Evolutionary conservation across 2,888 invertebrate genomes (phyloP).

Genomic region (Latheticus oryzae): DNA sequence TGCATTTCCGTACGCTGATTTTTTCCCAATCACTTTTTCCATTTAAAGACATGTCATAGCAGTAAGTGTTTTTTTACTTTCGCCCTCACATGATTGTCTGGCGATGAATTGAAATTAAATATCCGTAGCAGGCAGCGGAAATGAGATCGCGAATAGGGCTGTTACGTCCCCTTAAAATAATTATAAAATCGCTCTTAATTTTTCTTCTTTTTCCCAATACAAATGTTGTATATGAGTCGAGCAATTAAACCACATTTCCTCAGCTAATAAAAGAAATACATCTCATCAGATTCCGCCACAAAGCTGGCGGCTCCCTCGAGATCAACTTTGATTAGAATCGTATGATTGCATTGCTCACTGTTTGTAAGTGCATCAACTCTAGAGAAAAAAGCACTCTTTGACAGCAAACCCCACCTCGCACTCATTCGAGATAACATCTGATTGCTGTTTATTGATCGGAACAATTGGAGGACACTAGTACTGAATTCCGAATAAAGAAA

Average conservation of each 20-base stretch:
- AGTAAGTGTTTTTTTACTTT: constrained; percentile 50
- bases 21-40: constrained; percentile 61
- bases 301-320: constrained; percentile 33
- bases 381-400: constrained; percentile 21
- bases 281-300: constrained; percentile 34
- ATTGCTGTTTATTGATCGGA: constrained; percentile 23
- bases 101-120: constrained; percentile 64
- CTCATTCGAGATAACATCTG: constrained; percentile 1
- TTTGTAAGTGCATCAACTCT: constrained; percentile 39
- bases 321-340: constrained; percentile 41
- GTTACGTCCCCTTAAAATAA: constrained; percentile 16
- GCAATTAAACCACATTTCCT: constrained; percentile 24
- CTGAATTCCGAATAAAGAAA: too few relatives aligned
- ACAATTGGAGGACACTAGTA: constrained; percentile 9
- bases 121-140: constrained; percentile 63
- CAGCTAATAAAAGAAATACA: constrained; percentile 24
- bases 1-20: constrained; percentile 60
- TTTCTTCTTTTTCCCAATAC: not conserved
- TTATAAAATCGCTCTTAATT: not conserved
- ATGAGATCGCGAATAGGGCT: constrained; percentile 58
- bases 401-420: constrained; percentile 8
- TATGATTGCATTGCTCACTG: constrained; percentile 40
- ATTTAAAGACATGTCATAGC: constrained; percentile 61
- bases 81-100: constrained; percentile 61
- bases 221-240: too few relatives aligned